Conservation (phyloP, 2,797 vertebrate species). For the Meriones psammophilus region DNA sequence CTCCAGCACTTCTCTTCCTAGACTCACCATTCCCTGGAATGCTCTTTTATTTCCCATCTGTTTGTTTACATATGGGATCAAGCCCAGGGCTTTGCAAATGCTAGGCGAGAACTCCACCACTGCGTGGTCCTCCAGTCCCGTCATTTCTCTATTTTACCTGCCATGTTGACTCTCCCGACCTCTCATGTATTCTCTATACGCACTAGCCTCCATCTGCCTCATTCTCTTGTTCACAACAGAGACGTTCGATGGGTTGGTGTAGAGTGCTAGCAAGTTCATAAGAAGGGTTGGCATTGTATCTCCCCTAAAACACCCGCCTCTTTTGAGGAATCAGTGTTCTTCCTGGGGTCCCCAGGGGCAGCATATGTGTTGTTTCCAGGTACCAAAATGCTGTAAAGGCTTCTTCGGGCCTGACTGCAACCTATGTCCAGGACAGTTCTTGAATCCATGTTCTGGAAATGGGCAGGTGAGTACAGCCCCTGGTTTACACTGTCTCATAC, state of each 20-base stretch:
- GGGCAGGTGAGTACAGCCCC: conserved; percentile 90
- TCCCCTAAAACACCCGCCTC: background rate
- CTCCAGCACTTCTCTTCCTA: background rate
- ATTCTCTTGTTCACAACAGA: fast-evolving
- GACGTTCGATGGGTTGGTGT: fast-evolving
- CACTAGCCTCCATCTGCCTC: background rate
- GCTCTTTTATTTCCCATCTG: background rate
- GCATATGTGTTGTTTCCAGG: conserved; percentile 86
- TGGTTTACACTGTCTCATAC: fast-evolving
- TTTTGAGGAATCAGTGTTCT: background rate
- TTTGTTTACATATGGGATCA: background rate
- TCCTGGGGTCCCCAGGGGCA: background rate
- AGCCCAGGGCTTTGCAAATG: background rate
- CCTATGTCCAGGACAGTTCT: conserved; percentile 93
- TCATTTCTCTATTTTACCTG: background rate
- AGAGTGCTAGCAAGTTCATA: background rate
- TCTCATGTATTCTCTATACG: background rate
- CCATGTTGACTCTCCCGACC: background rate
- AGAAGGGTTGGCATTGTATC: background rate
- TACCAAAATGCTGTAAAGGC: conserved; percentile 92
- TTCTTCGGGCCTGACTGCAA: conserved; percentile 94
- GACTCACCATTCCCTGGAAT: background rate
- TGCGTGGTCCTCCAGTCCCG: too few species aligned
- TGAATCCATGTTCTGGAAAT: conserved; percentile 92
- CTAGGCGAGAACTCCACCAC: background rate